Evolutionary conservation across 2,888 invertebrate genomes (phyloP).

Genomic region (Nemotelus nigrinus): DNA sequence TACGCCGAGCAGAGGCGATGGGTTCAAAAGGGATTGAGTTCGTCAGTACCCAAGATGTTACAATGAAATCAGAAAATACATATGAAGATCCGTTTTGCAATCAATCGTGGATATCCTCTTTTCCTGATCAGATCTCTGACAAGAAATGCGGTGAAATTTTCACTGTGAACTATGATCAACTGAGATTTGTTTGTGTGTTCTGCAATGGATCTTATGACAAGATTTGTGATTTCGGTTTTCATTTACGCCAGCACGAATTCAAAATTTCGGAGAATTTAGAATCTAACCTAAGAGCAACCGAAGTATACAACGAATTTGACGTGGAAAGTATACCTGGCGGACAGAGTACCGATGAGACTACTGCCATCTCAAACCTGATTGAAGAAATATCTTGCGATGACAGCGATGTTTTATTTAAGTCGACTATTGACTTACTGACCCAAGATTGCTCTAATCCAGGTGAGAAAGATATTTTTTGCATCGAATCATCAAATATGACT

Average conservation of each 20-base stretch:
- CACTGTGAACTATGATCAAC: constrained; percentile 26
- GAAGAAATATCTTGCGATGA: neutral
- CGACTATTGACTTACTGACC: no score
- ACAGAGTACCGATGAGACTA: neutral
- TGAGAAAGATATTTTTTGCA: no score
- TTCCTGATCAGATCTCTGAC: constrained; percentile 14
- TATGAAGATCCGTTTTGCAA: neutral
- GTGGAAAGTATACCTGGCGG: neutral
- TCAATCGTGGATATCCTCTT: neutral
- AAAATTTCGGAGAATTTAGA: no score
- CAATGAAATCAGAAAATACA: neutral
- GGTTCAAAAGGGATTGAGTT: constrained; percentile 1
- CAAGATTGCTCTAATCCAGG: no score
- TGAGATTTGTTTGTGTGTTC: constrained; percentile 42
- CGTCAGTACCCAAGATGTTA: neutral
- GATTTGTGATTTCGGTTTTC: constrained; percentile 33
- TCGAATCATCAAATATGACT: no score
- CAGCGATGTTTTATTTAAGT: no score
- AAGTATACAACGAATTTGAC: neutral
- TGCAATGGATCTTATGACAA: constrained; percentile 30
- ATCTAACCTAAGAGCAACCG: no score
- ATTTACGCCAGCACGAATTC: constrained; percentile 36
- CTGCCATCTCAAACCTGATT: no score
- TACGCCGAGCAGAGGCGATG: neutral
- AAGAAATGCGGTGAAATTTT: constrained; percentile 47